phyloP scores from a whole-genome alignment of 1,140 invertebrate species.

The Aphis gossypii region DNA sequence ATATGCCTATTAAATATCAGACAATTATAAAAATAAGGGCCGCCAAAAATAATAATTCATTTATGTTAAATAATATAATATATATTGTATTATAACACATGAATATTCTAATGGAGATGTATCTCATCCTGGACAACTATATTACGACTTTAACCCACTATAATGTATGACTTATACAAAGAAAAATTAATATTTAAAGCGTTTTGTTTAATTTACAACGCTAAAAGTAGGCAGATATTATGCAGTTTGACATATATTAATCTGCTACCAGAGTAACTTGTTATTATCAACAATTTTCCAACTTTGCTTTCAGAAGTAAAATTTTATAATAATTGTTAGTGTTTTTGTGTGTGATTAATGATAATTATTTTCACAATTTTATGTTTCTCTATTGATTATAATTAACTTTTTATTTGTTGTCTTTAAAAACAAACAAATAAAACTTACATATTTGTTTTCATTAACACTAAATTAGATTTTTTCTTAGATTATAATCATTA shows the following conservation, averaged over 20 bases:
- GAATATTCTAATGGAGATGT: slow-evolving; percentile 11
- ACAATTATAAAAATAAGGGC: slow-evolving; percentile 22
- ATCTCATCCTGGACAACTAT: background rate
- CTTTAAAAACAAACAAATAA: background rate
- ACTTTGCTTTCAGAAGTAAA: background rate
- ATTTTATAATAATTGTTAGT: background rate
- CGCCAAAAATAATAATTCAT: slow-evolving; percentile 9
- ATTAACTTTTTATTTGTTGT: background rate
- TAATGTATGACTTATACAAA: slow-evolving; percentile 22
- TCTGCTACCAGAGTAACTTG: background rate
- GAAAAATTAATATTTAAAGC: background rate
- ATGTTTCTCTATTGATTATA: slow-evolving; percentile 17
- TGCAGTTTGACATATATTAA: background rate
- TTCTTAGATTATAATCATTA: slow-evolving; percentile 8
- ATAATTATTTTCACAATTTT: slow-evolving; percentile 11
- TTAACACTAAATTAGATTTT: slow-evolving; percentile 40
- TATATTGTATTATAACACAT: slow-evolving; percentile 5
- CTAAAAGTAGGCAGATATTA: background rate
- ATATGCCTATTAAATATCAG: slow-evolving; percentile 13
- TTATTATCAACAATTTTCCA: background rate
- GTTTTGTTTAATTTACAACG: background rate
- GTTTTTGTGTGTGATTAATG: slow-evolving; percentile 41
- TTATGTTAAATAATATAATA: background rate
- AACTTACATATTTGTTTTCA: slow-evolving; percentile 26
- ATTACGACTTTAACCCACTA: background rate